These are phyloP conservation scores for Conger conger DNA, from an alignment of 2,113 vertebrate genomes.

Conservation along the genomic window DNA sequence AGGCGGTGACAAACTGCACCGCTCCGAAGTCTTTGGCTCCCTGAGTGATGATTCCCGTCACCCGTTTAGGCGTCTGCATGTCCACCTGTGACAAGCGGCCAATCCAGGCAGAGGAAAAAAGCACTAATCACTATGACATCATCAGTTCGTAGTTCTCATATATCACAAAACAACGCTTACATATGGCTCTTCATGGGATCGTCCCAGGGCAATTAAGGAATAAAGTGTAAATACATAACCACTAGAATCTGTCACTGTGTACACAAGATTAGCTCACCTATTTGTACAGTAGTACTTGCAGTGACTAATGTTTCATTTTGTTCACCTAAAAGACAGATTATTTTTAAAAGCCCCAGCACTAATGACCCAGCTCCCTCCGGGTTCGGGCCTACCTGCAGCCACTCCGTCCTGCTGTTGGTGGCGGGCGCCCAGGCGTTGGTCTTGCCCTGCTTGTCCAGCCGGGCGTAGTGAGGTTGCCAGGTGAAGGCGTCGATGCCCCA, in stretches of 20 bases:
- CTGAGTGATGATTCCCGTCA: constrained; percentile 89
- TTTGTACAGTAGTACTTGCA: no score
- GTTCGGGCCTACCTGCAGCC: constrained; percentile 83
- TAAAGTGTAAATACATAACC: no score
- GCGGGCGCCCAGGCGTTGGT: constrained; percentile 90
- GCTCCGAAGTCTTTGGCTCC: constrained; percentile 93
- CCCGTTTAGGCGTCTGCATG: constrained; percentile 72
- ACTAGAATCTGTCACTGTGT: not conserved
- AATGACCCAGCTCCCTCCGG: not conserved
- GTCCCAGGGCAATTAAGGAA: not conserved
- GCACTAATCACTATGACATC: no score
- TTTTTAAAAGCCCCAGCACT: no score
- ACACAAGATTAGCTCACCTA: not conserved
- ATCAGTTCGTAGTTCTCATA: no score
- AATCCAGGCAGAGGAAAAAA: not conserved
- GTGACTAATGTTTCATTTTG: no score
- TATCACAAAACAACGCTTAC: no score
- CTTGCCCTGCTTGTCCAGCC: constrained; percentile 92
- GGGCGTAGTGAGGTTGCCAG: constrained; percentile 83
- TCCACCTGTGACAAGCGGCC: constrained; percentile 74
- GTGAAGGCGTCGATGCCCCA: constrained; percentile 87
- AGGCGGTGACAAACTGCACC: constrained; percentile 87
- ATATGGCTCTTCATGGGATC: no score
- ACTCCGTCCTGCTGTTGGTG: constrained; percentile 70
- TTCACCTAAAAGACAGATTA: not conserved